Conservation (phyloP, 2,113 vertebrate species). For the Furnarius figulus region DNA sequence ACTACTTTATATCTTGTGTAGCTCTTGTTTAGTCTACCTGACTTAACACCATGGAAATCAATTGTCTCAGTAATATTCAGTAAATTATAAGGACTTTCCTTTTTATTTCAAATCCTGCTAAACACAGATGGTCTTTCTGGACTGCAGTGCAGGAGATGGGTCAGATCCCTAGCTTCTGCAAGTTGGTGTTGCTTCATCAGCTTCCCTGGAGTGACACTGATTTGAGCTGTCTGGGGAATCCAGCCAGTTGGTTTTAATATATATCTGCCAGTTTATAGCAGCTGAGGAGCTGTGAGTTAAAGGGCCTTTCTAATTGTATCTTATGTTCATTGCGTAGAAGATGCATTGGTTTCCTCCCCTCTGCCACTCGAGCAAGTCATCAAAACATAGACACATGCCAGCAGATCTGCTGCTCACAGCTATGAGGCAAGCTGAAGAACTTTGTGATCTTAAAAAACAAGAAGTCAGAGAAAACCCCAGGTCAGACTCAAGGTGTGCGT, state of each 20-base stretch:
- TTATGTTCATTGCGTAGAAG: background rate
- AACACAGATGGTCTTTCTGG: background rate
- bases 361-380: background rate
- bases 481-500: background rate
- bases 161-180: background rate
- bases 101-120: background rate
- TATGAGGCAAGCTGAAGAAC: background rate
- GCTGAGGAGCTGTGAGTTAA: background rate
- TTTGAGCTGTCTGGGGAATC: background rate
- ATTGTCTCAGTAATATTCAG: background rate
- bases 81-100: background rate
- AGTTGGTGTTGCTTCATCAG: background rate
- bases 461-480: background rate
- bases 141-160: background rate
- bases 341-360: background rate
- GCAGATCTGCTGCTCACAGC: background rate
- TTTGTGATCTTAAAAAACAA: background rate
- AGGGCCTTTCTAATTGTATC: background rate
- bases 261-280: background rate
- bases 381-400: background rate
- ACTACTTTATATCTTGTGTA: background rate
- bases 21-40: conserved; percentile 34
- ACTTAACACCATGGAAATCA: background rate
- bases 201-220: background rate
- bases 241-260: background rate